These are phyloP conservation scores for Atherinomorus stipes DNA, from an alignment of 2,113 vertebrate species.

Conservation along the genomic window DNA sequence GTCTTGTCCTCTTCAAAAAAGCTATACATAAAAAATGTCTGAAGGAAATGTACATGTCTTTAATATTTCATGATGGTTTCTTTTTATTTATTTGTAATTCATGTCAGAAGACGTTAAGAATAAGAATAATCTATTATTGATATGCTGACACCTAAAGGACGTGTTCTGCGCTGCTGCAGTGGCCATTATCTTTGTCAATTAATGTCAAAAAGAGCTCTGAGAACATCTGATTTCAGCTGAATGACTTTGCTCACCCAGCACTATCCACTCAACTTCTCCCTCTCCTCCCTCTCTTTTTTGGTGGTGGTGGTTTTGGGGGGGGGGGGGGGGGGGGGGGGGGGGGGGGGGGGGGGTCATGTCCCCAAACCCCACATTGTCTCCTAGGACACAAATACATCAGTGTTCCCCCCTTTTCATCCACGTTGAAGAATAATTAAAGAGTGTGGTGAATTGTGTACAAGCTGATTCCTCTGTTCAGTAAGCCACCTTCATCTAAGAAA, in stretches of 20 bases:
- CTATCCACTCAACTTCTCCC: slow-evolving; percentile 65
- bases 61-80: background rate
- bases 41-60: background rate
- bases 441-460: slow-evolving; percentile 82
- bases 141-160: slow-evolving; percentile 10
- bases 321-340: too few species aligned
- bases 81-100: slow-evolving; percentile 7
- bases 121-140: slow-evolving; percentile 7
- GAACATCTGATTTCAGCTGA: slow-evolving; percentile 41
- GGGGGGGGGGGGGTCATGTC: slow-evolving; percentile 16
- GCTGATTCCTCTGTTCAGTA: slow-evolving; percentile 79
- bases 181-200: background rate
- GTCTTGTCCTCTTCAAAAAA: too few species aligned
- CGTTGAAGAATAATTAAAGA: slow-evolving; percentile 81
- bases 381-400: slow-evolving; percentile 78
- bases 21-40: too few species aligned
- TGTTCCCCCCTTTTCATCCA: slow-evolving; percentile 76
- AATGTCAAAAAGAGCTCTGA: slow-evolving; percentile 1
- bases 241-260: slow-evolving; percentile 61
- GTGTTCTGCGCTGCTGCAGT: background rate
- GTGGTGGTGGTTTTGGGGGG: too few species aligned
- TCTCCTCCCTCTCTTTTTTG: slow-evolving; percentile 28
- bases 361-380: slow-evolving; percentile 63
- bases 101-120: background rate
- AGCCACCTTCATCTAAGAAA: slow-evolving; percentile 81